phyloP scores from a whole-genome alignment of 2,888 invertebrate genomes.

The Spodoptera exigua region DNA sequence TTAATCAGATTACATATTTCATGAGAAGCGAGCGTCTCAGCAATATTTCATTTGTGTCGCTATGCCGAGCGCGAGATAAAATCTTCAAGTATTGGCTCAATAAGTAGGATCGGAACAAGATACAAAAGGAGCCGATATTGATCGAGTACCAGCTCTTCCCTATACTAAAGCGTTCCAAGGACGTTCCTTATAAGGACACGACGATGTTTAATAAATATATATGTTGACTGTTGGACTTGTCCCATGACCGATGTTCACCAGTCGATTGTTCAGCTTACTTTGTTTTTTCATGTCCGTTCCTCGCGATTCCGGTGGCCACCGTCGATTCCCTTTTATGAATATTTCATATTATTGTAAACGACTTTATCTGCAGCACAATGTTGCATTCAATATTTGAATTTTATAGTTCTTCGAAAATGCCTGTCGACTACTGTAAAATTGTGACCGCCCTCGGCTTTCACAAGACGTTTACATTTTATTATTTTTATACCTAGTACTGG shows the following conservation, averaged over 20 bases:
- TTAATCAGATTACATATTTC: conserved; percentile 80
- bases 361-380: conserved; percentile 81
- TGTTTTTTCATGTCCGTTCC: conserved; percentile 69
- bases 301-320: conserved; percentile 74
- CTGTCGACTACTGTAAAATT: conserved; percentile 65
- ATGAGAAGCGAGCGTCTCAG: conserved; percentile 71
- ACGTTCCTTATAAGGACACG: conserved; percentile 65
- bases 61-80: conserved; percentile 77
- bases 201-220: conserved; percentile 59
- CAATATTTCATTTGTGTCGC: conserved; percentile 81
- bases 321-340: conserved; percentile 83
- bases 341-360: conserved; percentile 86
- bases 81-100: conserved; percentile 78
- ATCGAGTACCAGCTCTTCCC: conserved; percentile 66
- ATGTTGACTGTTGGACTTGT: conserved; percentile 58
- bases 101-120: conserved; percentile 75
- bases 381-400: conserved; percentile 78
- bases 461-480: conserved; percentile 48
- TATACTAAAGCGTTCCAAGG: conserved; percentile 62
- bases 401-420: conserved; percentile 75
- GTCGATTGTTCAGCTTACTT: conserved; percentile 66
- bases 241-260: conserved; percentile 67
- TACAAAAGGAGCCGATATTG: conserved; percentile 74
- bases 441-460: conserved; percentile 58
- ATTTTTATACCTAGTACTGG: conserved; percentile 50